Conservation (phyloP, 2,888 invertebrate species). For the Oasisia sp. region DNA sequence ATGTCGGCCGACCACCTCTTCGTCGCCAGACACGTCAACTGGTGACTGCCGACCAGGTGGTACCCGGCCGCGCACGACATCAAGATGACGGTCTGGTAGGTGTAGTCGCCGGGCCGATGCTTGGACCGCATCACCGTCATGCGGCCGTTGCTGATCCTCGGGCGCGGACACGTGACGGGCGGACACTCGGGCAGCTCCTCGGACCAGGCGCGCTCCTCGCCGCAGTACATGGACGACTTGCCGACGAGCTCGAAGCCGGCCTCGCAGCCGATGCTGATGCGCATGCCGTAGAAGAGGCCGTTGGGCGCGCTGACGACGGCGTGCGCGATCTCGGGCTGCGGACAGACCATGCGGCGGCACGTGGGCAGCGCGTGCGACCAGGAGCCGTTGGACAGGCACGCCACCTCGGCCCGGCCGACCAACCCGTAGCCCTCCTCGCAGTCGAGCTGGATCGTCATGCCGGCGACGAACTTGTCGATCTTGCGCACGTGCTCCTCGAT, state of each 20-base stretch:
- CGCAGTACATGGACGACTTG: constrained; percentile 48
- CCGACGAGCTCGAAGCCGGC: constrained; percentile 58
- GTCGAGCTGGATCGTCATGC: constrained; percentile 23
- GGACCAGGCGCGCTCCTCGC: constrained; percentile 57
- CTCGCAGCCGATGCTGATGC: constrained; percentile 45
- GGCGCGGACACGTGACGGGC: constrained; percentile 32
- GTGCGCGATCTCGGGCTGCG: constrained; percentile 18
- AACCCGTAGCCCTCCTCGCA: constrained; percentile 50
- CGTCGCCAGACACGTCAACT: constrained; percentile 43
- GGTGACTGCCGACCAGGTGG: constrained; percentile 29
- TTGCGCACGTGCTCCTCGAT: constrained; percentile 24
- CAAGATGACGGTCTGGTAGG: constrained; percentile 36
- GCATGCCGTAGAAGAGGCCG: constrained; percentile 27
- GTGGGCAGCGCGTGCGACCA: constrained; percentile 33
- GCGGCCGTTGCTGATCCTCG: constrained; percentile 30
- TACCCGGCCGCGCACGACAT: constrained; percentile 36
- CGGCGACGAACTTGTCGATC: constrained; percentile 18
- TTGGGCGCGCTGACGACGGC: not conserved
- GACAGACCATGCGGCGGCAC: constrained; percentile 22
- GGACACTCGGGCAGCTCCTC: constrained; percentile 52
- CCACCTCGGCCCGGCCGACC: constrained; percentile 40
- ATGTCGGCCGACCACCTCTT: constrained; percentile 38
- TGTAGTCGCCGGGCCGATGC: constrained; percentile 33
- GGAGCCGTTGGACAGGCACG: constrained; percentile 27
- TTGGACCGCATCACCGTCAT: constrained; percentile 29